Evolutionary conservation across 30 jellyfish, hydroid and myxozoan genomes (phyloP), one percentile per base, ranked within the genome.

Genomic region (Phacellophora camtschatica): DNA sequence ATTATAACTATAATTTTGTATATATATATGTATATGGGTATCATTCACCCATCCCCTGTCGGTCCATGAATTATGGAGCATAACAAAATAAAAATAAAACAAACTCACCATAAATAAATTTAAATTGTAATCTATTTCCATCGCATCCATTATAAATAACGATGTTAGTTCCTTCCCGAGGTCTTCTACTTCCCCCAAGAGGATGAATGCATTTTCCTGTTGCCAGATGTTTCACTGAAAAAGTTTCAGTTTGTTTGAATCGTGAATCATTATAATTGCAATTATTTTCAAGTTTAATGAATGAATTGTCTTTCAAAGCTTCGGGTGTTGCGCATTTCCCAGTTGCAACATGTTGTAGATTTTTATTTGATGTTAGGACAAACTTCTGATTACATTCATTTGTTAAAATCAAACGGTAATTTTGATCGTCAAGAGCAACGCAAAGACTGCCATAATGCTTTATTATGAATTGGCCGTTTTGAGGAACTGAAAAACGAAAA

Each of bases 161-260:
- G 33, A 72, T 85, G 2, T 4, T 12, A 10, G 92, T 81, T 25
- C 85, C 85, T 13, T 37, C 86, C 4, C 35, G 8, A 15, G 92
- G 92, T 5, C 59, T 15, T 3, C 28, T 11, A 2, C 71, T 33
- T 3, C 92, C 92, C 23, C 87, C 87, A 9, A 7, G 3, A 0
- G 92, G 92, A 39, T 81, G 92, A 33, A 81, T 18, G 37, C 92
- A 81, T 37, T 81, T 81, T 0, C 65, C 66, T 1, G 92, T 43
- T n/a, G 53, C 19, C 5, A 48, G 2, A 66, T 81, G 92, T 49
- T 64, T 76, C 28, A 43, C 41, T 18, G 92, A 65, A 57, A 39
- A 71, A 1, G 22, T 25, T 13, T 41, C 2, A 0, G 84, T 71
- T 56, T 45, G 84, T 3, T 23, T 18, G 30, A 71, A 71, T 15